These are phyloP conservation scores for Lochmaea crataegi DNA, from an alignment of 2,888 invertebrate species.

Conservation along the genomic window DNA sequence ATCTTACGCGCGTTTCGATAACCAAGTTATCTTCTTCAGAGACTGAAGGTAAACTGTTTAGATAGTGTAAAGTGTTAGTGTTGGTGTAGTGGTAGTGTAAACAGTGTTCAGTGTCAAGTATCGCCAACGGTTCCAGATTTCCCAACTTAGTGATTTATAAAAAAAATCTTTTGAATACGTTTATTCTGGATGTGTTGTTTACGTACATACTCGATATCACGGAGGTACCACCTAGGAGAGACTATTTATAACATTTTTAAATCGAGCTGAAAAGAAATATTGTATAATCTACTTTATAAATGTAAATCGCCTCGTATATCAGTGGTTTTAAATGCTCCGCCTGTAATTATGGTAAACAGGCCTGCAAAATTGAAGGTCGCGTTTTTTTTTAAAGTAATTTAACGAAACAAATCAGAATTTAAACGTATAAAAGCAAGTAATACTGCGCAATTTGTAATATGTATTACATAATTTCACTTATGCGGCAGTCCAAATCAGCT, in stretches of 20 bases:
- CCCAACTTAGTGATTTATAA: no score
- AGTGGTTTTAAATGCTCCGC: background rate
- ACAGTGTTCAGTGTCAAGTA: no score
- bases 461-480: background rate
- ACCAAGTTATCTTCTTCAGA: no score
- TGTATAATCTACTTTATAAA: background rate
- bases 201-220: background rate
- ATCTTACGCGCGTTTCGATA: no score
- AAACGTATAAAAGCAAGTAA: background rate
- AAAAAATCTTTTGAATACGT: conserved; percentile 7
- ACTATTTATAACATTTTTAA: background rate
- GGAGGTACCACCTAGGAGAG: conserved; percentile 43
- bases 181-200: conserved; percentile 19
- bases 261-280: background rate
- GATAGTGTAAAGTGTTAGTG: no score
- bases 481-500: no score
- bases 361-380: background rate
- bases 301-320: background rate
- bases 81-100: no score
- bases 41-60: no score
- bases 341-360: background rate
- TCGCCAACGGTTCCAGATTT: no score
- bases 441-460: background rate
- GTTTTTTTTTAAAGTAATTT: background rate
- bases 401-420: background rate